A percentile compares a stretch with the other conserved stretches of the same genome.
Evolutionary conservation across 2,113 vertebrate species (phyloP).

Genomic region (Hucho hucho): DNA sequence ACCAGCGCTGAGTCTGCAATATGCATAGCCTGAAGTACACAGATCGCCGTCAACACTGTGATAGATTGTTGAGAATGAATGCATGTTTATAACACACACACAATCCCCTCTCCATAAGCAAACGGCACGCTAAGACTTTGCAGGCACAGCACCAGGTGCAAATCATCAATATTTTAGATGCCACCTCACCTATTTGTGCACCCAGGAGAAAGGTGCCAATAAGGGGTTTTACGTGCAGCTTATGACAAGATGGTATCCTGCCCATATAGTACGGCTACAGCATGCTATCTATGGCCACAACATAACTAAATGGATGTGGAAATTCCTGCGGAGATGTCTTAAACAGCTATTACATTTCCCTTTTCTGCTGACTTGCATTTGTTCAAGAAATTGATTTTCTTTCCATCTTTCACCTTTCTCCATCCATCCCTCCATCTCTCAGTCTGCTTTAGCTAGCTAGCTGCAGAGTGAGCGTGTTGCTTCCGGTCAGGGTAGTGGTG

Average conservation of each 20-base stretch:
- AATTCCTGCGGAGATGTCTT: slow-evolving; percentile 52
- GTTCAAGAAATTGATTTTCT: slow-evolving; percentile 51
- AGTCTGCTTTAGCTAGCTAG: slow-evolving; percentile 34
- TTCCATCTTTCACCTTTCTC: slow-evolving; percentile 15
- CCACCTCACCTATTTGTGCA: slow-evolving; percentile 45
- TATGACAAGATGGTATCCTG: neutral
- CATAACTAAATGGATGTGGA: slow-evolving; percentile 48
- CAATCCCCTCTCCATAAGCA: neutral
- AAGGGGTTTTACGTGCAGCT: slow-evolving; percentile 27
- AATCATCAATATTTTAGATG: slow-evolving; percentile 57
- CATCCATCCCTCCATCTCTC: slow-evolving; percentile 24
- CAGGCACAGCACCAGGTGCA: slow-evolving; percentile 57
- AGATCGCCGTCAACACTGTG: slow-evolving; percentile 28
- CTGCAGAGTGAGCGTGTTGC: slow-evolving; percentile 23
- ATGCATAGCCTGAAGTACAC: neutral
- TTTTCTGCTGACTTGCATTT: slow-evolving; percentile 70
- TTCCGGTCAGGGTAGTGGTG: slow-evolving; percentile 38
- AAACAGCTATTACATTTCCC: slow-evolving; percentile 49
- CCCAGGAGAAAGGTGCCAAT: slow-evolving; percentile 42
- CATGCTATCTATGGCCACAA: neutral
- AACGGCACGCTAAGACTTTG: slow-evolving; percentile 26
- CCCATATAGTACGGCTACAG: slow-evolving; percentile 23
- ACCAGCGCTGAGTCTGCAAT: slow-evolving; percentile 8
- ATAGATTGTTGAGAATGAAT: neutral
- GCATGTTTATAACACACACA: neutral